Percentiles rank a stretch among this genome's conserved stretches.
Evolutionary conservation across 2,797 vertebrate genomes (phyloP).

Genomic region (Monodelphis domestica): DNA sequence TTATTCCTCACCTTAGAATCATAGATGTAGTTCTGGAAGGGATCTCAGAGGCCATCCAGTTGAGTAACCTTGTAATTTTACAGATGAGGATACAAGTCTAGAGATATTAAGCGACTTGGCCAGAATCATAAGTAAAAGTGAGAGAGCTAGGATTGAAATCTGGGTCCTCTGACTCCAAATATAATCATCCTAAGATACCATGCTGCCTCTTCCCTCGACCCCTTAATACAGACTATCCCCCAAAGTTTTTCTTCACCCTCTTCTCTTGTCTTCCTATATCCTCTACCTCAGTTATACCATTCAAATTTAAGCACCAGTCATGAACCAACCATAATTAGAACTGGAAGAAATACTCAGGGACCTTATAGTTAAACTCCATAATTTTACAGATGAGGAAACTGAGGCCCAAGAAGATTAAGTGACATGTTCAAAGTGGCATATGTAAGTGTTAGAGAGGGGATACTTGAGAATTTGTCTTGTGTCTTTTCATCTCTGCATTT

Average conservation of each 20-base stretch:
- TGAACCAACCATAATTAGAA: too few species aligned
- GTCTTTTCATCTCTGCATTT: not conserved
- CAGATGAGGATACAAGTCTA: not conserved
- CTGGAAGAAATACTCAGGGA: not conserved
- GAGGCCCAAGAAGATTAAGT: not conserved
- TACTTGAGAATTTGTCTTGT: not conserved
- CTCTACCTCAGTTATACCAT: not conserved
- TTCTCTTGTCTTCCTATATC: not conserved
- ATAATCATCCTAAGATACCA: not conserved
- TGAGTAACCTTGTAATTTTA: not conserved
- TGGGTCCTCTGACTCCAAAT: not conserved
- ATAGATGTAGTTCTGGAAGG: not conserved
- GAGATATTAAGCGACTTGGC: not conserved
- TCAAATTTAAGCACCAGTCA: not conserved
- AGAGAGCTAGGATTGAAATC: not conserved
- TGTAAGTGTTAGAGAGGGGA: not conserved
- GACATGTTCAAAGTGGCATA: not conserved
- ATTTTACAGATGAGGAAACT: not conserved
- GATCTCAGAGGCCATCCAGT: not conserved
- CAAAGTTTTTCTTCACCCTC: not conserved
- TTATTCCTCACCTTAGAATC: not conserved
- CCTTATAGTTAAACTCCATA: too few species aligned
- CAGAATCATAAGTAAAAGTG: not conserved
- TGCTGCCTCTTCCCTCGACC: not conserved
- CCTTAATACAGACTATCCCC: too few species aligned